phyloP scores from a whole-genome alignment of 2,797 vertebrate genomes.

The Syngnathus acus region DNA sequence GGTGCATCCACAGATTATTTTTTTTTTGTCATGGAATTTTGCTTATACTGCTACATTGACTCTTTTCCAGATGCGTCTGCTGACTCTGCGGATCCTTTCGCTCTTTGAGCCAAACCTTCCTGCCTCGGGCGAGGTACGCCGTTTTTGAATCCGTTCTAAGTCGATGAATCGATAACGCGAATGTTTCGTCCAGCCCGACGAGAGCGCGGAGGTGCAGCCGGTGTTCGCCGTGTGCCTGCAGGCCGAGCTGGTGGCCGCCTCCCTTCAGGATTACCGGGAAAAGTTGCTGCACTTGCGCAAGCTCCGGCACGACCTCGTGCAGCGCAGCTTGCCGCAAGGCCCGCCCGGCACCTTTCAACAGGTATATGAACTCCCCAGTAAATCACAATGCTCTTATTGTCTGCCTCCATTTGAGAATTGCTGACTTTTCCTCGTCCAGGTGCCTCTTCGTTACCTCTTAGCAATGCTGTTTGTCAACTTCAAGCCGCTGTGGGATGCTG shows the following conservation, averaged over 20 bases:
- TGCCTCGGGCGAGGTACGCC: slow-evolving; percentile 67
- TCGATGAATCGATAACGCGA: background rate
- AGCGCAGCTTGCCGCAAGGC: slow-evolving; percentile 64
- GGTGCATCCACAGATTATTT: slow-evolving; percentile 55
- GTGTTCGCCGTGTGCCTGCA: slow-evolving; percentile 81
- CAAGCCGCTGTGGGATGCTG: slow-evolving; percentile 86
- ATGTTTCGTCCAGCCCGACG: slow-evolving; percentile 65
- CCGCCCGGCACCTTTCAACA: slow-evolving; percentile 66
- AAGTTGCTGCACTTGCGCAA: slow-evolving; percentile 90
- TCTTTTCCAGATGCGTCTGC: slow-evolving; percentile 78
- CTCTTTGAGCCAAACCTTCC: slow-evolving; percentile 79
- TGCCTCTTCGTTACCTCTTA: slow-evolving; percentile 88
- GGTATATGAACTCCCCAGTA: slow-evolving; percentile 57
- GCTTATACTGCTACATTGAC: slow-evolving; percentile 5
- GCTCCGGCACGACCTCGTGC: slow-evolving; percentile 85
- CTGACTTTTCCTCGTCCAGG: slow-evolving; percentile 56
- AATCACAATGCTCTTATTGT: background rate
- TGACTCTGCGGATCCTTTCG: slow-evolving; percentile 86
- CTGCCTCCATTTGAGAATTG: background rate
- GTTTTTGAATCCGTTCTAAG: background rate
- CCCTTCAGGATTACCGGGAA: slow-evolving; percentile 89
- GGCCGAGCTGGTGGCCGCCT: slow-evolving; percentile 88
- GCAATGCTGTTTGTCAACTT: slow-evolving; percentile 96
- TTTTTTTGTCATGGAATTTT: too few relatives aligned
- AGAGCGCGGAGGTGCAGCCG: slow-evolving; percentile 61